Conservation (phyloP, 2,113 vertebrate genomes). For the Rhizomys pruinosus region DNA sequence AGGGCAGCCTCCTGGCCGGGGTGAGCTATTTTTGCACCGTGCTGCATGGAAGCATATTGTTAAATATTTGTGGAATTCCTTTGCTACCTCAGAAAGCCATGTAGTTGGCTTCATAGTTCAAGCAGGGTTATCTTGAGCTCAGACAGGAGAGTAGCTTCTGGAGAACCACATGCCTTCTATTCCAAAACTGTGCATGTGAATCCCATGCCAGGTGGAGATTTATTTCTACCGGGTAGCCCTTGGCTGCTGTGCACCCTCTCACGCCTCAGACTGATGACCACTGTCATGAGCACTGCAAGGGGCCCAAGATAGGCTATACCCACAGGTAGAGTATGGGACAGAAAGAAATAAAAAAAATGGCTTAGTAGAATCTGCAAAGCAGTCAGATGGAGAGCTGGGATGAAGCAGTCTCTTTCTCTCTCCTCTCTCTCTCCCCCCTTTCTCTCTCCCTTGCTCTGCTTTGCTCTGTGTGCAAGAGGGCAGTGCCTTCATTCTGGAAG, state of each 20-base stretch:
- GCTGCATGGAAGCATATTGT: conserved; percentile 28
- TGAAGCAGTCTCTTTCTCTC: neutral
- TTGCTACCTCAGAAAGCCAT: neutral
- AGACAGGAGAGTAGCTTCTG: neutral
- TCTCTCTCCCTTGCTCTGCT: neutral
- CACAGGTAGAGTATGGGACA: neutral
- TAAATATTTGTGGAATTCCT: conserved; percentile 42
- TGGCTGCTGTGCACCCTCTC: neutral
- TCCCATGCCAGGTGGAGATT: neutral
- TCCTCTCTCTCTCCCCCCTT: neutral
- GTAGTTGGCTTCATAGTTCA: conserved; percentile 17
- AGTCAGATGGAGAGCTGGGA: neutral
- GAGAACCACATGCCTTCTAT: neutral
- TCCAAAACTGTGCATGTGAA: neutral
- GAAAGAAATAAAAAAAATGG: neutral
- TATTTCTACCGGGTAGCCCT: neutral
- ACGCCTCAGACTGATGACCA: neutral
- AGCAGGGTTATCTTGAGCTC: conserved; percentile 43
- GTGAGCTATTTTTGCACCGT: conserved; percentile 45
- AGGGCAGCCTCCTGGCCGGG: conserved; percentile 61
- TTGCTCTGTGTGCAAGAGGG: neutral
- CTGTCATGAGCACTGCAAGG: neutral
- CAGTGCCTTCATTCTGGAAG: neutral
- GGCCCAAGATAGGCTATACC: neutral
- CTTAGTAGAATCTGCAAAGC: neutral